Base-by-base conservation (phyloP, 2,888 invertebrate genomes). In the Phania funesta region DNA sequence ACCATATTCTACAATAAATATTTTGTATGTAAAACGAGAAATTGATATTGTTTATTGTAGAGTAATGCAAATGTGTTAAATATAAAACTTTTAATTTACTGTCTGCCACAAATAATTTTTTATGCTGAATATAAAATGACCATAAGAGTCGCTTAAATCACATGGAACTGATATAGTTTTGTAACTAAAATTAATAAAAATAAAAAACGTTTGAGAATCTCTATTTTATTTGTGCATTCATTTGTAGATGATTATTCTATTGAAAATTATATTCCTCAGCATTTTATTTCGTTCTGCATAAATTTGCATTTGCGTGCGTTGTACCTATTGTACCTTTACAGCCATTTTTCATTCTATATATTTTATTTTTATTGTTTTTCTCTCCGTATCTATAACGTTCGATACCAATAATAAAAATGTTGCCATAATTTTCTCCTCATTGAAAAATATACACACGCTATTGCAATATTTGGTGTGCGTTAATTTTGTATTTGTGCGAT, bases 291-390 rank as follows among this genome's bases (percentile, higher is more conserved):
- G n/a, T 35, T 18, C 60, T 56, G 32, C 32, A 75, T 70, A 70
- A 64, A 75, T 75, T 75, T 75, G 22, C 50, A 75, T 80, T 75
- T 75, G 64, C 70, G 75, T 75, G 64, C 70, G 50, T 75, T 71
- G 58, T 18, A 48, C 70, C 75, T 75, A 75, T 75, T 70, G 74
- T 75, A 64, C 75, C 24, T 75, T 56, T 65, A 65, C 70, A 22
- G 24, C 20, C 64, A 58, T 60, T 54, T 46, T 68, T 64, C 64
- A 16, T 22, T 67, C 24, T 46, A 38, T 16, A 73, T 62, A 67
- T 67, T 65, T 73, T 60, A 41, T 67, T 67, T 74, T 29, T n/a
- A n/a, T 60, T 56, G 32, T 46, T 26, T 56, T 58, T 68, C 54
- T 20, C 26, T 50, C 29, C 50, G 22, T 50, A 71, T 79, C 32